Evolutionary conservation across 1,140 invertebrate species (phyloP), one percentile per base, ranked within the genome.

Genomic region (Globodera ellingtonae): DNA sequence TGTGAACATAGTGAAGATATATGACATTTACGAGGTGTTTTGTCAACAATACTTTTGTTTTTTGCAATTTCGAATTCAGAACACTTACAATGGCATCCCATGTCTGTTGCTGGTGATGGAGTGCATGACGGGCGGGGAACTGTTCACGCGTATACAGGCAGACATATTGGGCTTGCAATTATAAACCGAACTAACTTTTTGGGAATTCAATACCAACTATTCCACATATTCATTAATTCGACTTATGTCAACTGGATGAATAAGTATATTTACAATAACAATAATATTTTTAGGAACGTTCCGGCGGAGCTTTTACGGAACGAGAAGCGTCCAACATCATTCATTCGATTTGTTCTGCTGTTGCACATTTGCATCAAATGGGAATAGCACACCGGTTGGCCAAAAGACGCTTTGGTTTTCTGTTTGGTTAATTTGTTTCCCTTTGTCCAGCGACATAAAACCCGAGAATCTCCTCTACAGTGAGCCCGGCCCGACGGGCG

Each of bases 41-140:
- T 52, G 52, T 15, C 52, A 52, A 10, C 15, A 62, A 18, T 62
- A 18, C 5, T 62, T 52, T 52, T 0, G 2, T 62, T 62, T 62
- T 18, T 62, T 18, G 18, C 18, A 18, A 7, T 9, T 52, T 52
- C 10, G 7, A 13, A 52, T 62, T 59, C 56, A 62, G 91, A 98
- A 98, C 90, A 93, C 93, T 10, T 96, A 97, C 88, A 93, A 93
- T 83, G 94, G 93, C 4, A 93, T 94, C 81, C 93, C 94, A 87
- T 98, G 96, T 91, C 91, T 99, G 6, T 91, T 98, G 9, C 94
- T 99, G 62, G 93, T 99, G 9, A 98, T 99, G 97, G 97, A 98
- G 92, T 97, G 94, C 88, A 98, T 98, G 96, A 94, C 95, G 89
- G 96, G 96, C 69, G 96, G 96, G 1, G 96, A 98, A 90, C 91